Conservation (phyloP, 2,888 invertebrate genomes). For the Melinopterus prodromus region DNA sequence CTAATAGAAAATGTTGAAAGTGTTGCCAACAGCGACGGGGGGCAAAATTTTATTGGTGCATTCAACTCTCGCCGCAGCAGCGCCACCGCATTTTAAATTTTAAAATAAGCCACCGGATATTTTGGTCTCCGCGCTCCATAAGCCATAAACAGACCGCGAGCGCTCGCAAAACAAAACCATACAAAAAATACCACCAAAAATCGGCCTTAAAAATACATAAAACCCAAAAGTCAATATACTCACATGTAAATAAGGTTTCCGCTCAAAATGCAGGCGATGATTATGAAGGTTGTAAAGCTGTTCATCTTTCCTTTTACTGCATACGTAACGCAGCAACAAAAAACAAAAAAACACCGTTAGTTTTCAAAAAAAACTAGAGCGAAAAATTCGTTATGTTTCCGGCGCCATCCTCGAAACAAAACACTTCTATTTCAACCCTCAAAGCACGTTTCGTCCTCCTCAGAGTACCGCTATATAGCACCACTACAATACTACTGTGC, state of each 20-base stretch:
- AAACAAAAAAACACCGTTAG: too few species aligned
- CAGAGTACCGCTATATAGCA: too few species aligned
- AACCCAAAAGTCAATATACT: conserved; percentile 12
- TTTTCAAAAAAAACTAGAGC: too few species aligned
- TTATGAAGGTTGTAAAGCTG: conserved; percentile 24
- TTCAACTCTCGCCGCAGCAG: neutral
- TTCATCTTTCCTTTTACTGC: conserved; percentile 13
- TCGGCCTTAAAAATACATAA: neutral
- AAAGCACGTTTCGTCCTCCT: too few species aligned
- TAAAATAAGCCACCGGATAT: conserved; percentile 6
- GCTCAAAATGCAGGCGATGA: conserved; percentile 23
- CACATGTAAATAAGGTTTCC: conserved; percentile 29
- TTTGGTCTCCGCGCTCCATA: neutral
- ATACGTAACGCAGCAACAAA: neutral
- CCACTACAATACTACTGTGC: neutral
- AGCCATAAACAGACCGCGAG: neutral
- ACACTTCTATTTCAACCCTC: too few species aligned
- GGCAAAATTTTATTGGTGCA: conserved; percentile 12
- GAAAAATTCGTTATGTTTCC: too few species aligned
- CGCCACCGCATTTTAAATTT: neutral
- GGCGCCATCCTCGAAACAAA: too few species aligned
- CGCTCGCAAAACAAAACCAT: neutral
- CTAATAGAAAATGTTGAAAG: conserved; percentile 5
- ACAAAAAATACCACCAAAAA: neutral
- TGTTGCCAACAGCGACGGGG: neutral